phyloP scores from a whole-genome alignment of 2,888 invertebrate genomes.

The Plagodis pulveraria region DNA sequence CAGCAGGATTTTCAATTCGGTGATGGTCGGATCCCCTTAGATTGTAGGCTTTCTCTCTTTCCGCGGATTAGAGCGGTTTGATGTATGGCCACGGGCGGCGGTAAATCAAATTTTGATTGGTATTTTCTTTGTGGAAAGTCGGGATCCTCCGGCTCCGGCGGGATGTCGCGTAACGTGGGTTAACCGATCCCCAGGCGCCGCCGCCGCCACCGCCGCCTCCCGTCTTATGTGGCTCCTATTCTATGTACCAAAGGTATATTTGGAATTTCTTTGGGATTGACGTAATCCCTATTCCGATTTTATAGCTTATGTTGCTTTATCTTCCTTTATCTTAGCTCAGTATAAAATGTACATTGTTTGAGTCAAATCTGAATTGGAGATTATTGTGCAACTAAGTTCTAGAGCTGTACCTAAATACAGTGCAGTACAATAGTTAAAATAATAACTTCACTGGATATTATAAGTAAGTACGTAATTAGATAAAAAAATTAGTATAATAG shows the following conservation, averaged over 20 bases:
- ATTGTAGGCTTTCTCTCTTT: slow-evolving; percentile 76
- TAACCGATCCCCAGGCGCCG: slow-evolving; percentile 79
- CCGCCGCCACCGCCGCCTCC: slow-evolving; percentile 41
- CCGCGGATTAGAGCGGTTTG: slow-evolving; percentile 79
- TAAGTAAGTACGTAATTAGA: no score
- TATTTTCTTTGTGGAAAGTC: slow-evolving; percentile 83
- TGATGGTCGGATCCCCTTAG: slow-evolving; percentile 74
- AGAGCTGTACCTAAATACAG: no score
- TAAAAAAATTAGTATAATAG: no score
- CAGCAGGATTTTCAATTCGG: slow-evolving; percentile 79
- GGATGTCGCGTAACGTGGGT: slow-evolving; percentile 72
- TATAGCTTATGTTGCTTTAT: slow-evolving; percentile 7
- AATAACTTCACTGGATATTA: no score
- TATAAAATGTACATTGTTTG: not conserved
- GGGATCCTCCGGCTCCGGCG: slow-evolving; percentile 69
- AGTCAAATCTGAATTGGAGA: no score
- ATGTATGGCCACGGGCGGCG: slow-evolving; percentile 82
- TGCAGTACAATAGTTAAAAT: no score
- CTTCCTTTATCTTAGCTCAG: not conserved
- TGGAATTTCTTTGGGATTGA: slow-evolving; percentile 64
- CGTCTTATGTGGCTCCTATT: slow-evolving; percentile 69
- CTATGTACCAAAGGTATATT: slow-evolving; percentile 49
- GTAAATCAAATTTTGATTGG: slow-evolving; percentile 85
- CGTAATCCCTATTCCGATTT: slow-evolving; percentile 41
- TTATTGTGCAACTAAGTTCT: no score